phyloP scores from a whole-genome alignment of 2,888 invertebrate species.

The Uropetala carovei region DNA sequence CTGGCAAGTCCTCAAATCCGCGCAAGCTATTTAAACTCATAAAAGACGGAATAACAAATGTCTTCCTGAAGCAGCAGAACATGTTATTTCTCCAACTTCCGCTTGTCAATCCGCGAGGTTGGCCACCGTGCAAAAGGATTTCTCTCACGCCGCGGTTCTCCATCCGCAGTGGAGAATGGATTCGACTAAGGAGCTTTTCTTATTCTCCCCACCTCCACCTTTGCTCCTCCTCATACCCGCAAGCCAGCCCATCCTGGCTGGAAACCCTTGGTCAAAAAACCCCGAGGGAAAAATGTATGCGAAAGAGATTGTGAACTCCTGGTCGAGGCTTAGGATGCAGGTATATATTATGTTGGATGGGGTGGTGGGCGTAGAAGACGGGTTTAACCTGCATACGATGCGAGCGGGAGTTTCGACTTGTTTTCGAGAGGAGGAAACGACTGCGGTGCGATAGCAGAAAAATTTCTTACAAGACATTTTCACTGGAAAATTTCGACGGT shows the following conservation, averaged over 20 bases:
- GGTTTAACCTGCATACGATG: no score
- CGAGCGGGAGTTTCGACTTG: no score
- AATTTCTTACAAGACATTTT: no score
- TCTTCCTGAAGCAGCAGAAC: not conserved
- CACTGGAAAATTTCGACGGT: no score
- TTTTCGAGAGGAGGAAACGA: no score
- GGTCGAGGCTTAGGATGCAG: not conserved
- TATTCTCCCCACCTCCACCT: not conserved
- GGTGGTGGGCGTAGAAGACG: not conserved
- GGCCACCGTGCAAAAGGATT: not conserved
- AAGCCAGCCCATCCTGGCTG: no score
- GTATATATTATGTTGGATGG: not conserved
- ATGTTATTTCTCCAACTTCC: not conserved
- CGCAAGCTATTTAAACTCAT: not conserved
- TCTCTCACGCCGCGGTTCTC: not conserved
- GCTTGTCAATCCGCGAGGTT: constrained; percentile 16
- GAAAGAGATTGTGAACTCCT: not conserved
- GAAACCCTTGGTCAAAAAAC: not conserved
- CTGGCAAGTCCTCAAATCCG: not conserved
- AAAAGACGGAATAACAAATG: not conserved
- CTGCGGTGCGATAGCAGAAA: no score
- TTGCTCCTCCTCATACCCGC: no score
- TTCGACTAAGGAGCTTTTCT: constrained; percentile 2
- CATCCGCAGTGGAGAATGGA: not conserved
- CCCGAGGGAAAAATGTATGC: constrained; percentile 15